Base-by-base conservation (phyloP, 2,888 invertebrate genomes). In the Leucoma salicis region DNA sequence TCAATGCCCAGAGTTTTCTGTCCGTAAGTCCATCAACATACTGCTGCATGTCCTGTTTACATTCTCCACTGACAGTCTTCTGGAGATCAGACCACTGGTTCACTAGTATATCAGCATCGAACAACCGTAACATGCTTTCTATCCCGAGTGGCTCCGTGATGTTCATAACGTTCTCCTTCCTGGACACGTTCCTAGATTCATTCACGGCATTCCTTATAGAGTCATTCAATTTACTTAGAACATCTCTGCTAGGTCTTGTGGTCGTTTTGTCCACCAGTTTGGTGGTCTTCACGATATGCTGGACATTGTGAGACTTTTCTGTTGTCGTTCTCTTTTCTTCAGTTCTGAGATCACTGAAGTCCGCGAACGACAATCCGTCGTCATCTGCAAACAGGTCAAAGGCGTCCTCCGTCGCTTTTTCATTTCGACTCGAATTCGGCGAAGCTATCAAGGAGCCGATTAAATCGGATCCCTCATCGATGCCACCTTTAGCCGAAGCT, bases 1-100 rank as follows among this genome's bases (percentile, higher is more conserved):
- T 93, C 32, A 94, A 87, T 4, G 94, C 94, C 94, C 94, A 94
- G 7, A 92, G 82, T 37, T 91, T 84, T 38, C 91, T 91, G 33
- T 86, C 83, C 41, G 74, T 69, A 24, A 94, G 78, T 1, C 92
- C 93, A 8, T 86, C 80, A 28, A 94, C 84, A 66, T 93, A 94
- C 25, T 78, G 74, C 59, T 92, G 90, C 80, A 94, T 76, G 52
- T 94, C 91, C 16, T 78, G 77, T 34, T 77, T 77, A 63, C 94
- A 94, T 28, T 81, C 75, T 0, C 84, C 80, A 2, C 78, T 71
- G 44, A 94, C 72, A 24, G 70, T 75, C 24, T 80, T 81, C 44
- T 89, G 87, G 29, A 90, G 78, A 14, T 79, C 74, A 1, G 59
- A 56, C 92, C 93, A 94, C 68, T 92, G 92, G n/a, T 68, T 72